Conservation (phyloP, 2,113 vertebrate genomes). For the Perccottus glenii region DNA sequence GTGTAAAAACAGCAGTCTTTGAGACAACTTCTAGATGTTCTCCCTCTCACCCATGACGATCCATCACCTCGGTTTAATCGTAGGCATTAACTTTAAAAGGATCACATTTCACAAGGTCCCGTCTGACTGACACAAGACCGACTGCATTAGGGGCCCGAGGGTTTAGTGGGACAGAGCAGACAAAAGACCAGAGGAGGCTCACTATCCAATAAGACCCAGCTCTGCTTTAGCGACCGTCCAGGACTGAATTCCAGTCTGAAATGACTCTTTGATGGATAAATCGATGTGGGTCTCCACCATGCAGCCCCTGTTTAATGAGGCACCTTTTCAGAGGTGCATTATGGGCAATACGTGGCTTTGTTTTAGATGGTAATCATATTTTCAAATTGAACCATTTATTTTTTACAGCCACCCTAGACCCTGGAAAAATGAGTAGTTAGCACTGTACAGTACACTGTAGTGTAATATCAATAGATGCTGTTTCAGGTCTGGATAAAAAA, state of each 20-base stretch:
- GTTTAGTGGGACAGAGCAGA: background rate
- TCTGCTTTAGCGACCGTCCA: background rate
- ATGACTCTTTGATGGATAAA: constrained; percentile 42
- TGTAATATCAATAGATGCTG: too few relatives aligned
- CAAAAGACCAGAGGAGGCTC: background rate
- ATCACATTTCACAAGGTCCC: constrained; percentile 18
- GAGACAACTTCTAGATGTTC: background rate
- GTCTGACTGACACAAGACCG: background rate
- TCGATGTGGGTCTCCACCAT: constrained; percentile 10
- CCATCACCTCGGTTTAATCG: background rate
- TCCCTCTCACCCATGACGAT: constrained; percentile 1
- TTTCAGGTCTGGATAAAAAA: too few relatives aligned
- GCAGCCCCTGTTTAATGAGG: constrained; percentile 32
- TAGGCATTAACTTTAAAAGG: background rate
- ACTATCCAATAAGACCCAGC: background rate
- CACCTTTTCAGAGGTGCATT: constrained; percentile 23
- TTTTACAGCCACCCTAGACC: background rate
- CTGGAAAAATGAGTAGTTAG: background rate
- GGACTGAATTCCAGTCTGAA: constrained; percentile 16
- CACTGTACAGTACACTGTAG: background rate
- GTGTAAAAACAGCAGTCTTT: too few relatives aligned
- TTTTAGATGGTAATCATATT: constrained; percentile 12
- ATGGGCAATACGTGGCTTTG: constrained; percentile 13
- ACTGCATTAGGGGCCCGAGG: constrained; percentile 1
- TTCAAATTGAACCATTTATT: constrained; percentile 1